phyloP scores from a whole-genome alignment of 2,888 invertebrate genomes.

The Dermolepida albohirtum region DNA sequence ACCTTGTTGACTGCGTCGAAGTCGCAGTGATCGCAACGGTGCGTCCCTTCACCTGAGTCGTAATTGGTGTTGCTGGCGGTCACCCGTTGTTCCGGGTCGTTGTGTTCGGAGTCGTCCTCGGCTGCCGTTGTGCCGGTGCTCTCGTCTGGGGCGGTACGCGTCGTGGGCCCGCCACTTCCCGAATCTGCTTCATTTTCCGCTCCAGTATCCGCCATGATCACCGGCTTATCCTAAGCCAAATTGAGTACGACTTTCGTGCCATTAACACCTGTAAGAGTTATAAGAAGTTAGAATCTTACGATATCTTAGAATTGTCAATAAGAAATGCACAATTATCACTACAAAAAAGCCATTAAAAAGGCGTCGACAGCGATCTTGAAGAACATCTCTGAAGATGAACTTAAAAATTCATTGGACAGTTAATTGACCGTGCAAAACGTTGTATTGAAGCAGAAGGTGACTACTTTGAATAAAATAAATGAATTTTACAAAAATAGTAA shows the following conservation, averaged over 20 bases:
- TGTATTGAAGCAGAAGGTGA: no score
- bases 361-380: no score
- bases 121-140: constrained; percentile 43
- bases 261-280: constrained; percentile 41
- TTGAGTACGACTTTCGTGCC: constrained; percentile 42
- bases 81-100: constrained; percentile 63
- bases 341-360: no score
- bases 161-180: constrained; percentile 55
- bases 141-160: constrained; percentile 51
- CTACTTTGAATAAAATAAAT: no score
- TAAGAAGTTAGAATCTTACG: no score
- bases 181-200: constrained; percentile 65
- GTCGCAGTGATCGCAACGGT: constrained; percentile 84
- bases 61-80: constrained; percentile 69
- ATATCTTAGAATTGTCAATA: no score
- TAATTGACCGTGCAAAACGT: no score
- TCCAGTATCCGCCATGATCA: constrained; percentile 65
- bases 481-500: no score
- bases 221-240: constrained; percentile 51
- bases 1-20: constrained; percentile 84
- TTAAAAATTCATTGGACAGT: no score
- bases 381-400: no score
- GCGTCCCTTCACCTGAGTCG: constrained; percentile 69
- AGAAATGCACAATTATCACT: no score
- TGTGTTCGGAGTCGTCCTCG: constrained; percentile 66